Evolutionary conservation across 37 sponge, comb jelly and placozoan genomes (phyloP).

Genomic region (Haliclona indistincta): DNA sequence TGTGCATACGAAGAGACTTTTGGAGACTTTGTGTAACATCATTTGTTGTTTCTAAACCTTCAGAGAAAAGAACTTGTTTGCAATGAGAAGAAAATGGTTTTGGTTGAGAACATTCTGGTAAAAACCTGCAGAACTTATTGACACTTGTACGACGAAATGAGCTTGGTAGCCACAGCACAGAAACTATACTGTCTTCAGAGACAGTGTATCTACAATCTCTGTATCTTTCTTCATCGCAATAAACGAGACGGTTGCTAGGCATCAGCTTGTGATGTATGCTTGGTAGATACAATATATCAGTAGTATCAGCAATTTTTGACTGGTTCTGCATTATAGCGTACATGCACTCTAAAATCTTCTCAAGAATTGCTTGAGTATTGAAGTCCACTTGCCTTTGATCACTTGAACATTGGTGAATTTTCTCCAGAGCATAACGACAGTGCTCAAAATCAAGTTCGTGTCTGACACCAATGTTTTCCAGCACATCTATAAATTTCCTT

Average conservation of each 20-base stretch:
- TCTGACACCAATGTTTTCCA: constrained; percentile 16
- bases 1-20: too few relatives aligned
- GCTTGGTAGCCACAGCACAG: too few relatives aligned
- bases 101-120: too few relatives aligned
- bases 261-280: neutral
- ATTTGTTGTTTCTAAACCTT: too few relatives aligned
- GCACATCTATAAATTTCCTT: neutral
- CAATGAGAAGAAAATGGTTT: too few relatives aligned
- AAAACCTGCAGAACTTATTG: too few relatives aligned
- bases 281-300: neutral
- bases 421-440: constrained; percentile 17
- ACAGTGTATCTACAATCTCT: neutral
- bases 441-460: constrained; percentile 4
- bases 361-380: constrained; percentile 30
- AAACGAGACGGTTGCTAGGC: neutral
- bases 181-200: too few relatives aligned
- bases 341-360: neutral
- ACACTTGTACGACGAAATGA: too few relatives aligned
- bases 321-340: neutral
- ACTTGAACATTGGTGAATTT: constrained; percentile 1
- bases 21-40: too few relatives aligned
- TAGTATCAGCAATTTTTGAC: neutral
- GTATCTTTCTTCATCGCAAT: neutral
- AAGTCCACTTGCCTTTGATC: constrained; percentile 2
- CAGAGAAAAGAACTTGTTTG: too few relatives aligned